A percentile compares a stretch with the other conserved stretches of the same genome.
phyloP scores from a whole-genome alignment of 1,140 invertebrate genomes.

The Oryzaephilus surinamensis region DNA sequence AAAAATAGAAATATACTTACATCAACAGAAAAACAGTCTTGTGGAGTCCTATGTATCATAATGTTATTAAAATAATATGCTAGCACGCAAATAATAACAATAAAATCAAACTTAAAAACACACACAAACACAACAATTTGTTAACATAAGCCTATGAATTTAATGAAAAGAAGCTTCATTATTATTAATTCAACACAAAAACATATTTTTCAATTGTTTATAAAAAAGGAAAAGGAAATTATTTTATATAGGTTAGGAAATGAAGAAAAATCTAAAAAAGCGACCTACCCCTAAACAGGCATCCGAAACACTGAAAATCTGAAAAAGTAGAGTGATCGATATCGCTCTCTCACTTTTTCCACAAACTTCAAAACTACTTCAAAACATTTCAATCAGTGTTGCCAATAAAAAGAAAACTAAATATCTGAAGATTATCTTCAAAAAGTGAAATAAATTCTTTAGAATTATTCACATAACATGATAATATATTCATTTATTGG shows the following conservation, averaged over 20 bases:
- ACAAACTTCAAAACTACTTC: too few relatives aligned
- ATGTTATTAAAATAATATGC: too few relatives aligned
- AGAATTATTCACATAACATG: background rate
- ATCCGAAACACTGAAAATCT: slow-evolving; percentile 17
- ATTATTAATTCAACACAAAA: too few relatives aligned
- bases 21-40: slow-evolving; percentile 19
- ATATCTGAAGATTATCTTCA: background rate
- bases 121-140: too few relatives aligned
- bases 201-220: too few relatives aligned
- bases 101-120: too few relatives aligned
- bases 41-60: slow-evolving; percentile 18
- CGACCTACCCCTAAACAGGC: slow-evolving; percentile 20
- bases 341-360: too few relatives aligned
- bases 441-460: background rate
- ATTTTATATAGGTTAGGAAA: slow-evolving; percentile 20
- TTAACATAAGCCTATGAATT: too few relatives aligned
- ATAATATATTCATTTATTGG: too few relatives aligned
- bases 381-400: background rate
- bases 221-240: slow-evolving; percentile 14
- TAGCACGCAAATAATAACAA: too few relatives aligned
- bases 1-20: slow-evolving; percentile 13
- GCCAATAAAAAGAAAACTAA: slow-evolving; percentile 1
- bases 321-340: too few relatives aligned
- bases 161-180: too few relatives aligned
- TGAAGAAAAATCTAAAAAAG: slow-evolving; percentile 20